Conservation (phyloP, 2,797 vertebrate species). For the Carcharodon carcharias region DNA sequence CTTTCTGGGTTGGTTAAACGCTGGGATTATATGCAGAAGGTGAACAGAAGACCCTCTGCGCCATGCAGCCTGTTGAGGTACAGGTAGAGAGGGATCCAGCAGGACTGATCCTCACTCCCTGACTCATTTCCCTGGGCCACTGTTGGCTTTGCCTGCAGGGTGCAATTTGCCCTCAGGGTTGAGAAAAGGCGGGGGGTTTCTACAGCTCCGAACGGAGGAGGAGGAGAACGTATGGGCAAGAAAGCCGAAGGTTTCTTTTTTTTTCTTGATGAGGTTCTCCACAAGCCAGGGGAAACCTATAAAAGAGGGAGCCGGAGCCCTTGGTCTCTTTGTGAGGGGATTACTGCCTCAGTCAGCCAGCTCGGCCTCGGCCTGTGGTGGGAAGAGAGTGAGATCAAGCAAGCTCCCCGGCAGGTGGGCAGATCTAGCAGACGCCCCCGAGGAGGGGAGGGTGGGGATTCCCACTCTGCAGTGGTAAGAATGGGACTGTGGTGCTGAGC, state of each 20-base stretch:
- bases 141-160: neutral
- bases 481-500: neutral
- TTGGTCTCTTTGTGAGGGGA: neutral
- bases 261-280: neutral
- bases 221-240: neutral
- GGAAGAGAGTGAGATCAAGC: neutral
- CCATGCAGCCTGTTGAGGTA: neutral
- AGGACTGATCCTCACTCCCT: too few relatives aligned
- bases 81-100: too few relatives aligned
- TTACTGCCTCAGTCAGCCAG: neutral
- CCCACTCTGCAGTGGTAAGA: neutral
- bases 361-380: neutral
- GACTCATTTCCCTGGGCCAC: neutral
- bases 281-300: neutral
- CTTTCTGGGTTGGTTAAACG: neutral
- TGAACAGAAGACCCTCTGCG: neutral
- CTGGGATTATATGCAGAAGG: neutral
- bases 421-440: neutral
- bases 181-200: neutral
- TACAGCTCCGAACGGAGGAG: too few relatives aligned
- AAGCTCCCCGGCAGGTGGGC: neutral
- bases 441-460: neutral
- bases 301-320: neutral
- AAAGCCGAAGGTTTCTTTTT: neutral
- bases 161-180: neutral